These are phyloP conservation scores for Eulithis prunata DNA, from an alignment of 2,888 invertebrate genomes.

Conservation along the genomic window DNA sequence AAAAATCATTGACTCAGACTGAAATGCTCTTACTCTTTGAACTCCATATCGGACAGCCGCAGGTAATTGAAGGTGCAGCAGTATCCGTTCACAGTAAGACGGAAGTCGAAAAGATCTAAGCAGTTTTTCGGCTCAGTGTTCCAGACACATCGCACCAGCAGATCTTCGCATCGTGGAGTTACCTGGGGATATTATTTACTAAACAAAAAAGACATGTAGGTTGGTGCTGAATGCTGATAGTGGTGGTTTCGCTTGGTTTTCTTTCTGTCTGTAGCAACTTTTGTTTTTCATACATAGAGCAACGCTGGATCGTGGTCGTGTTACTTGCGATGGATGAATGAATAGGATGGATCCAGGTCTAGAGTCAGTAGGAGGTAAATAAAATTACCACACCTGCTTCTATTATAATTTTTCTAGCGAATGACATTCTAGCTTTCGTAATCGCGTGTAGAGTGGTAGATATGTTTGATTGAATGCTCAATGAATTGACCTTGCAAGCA, in stretches of 20 bases:
- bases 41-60: conserved; percentile 65
- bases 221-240: too few relatives aligned
- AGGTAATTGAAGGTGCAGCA: conserved; percentile 86
- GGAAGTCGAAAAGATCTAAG: conserved; percentile 76
- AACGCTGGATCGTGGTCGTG: too few relatives aligned
- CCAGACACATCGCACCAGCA: conserved; percentile 80
- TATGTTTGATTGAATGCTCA: background rate
- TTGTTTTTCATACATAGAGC: too few relatives aligned
- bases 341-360: too few relatives aligned
- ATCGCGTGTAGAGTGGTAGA: conserved; percentile 5
- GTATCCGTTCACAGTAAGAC: conserved; percentile 84
- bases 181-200: conserved; percentile 57
- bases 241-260: too few relatives aligned
- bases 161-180: conserved; percentile 76
- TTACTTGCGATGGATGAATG: too few relatives aligned
- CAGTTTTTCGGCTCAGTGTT: conserved; percentile 71
- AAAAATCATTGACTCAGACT: background rate
- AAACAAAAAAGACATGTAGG: too few relatives aligned
- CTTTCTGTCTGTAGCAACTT: too few relatives aligned
- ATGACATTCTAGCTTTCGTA: background rate
- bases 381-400: too few relatives aligned
- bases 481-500: conserved; percentile 11
- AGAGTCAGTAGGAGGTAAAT: too few relatives aligned
- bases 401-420: too few relatives aligned
- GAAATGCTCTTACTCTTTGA: conserved; percentile 59